A percentile compares a stretch with the other conserved stretches of the same genome.
Evolutionary conservation across 2,888 invertebrate species (phyloP).

Genomic region (Ochlodes sylvanus): DNA sequence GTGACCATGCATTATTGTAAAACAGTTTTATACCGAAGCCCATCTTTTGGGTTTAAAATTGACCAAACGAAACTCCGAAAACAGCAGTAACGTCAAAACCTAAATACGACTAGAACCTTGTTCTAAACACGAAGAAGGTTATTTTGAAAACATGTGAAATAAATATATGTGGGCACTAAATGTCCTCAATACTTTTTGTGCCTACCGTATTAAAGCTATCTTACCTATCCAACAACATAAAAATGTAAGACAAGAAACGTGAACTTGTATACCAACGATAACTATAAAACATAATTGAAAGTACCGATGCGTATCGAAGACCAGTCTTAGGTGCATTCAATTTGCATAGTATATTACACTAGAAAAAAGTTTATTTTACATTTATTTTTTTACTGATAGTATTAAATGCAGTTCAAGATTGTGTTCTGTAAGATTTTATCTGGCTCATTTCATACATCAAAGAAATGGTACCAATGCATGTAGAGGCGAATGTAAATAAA

Average conservation of each 20-base stretch:
- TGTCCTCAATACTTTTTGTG: too few species aligned
- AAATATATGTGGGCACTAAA: too few species aligned
- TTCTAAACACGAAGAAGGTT: too few species aligned
- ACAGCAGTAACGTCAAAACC: too few species aligned
- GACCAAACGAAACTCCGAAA: too few species aligned
- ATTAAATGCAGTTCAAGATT: background rate
- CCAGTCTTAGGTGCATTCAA: conserved; percentile 48
- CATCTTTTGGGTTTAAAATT: too few species aligned
- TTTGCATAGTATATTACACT: conserved; percentile 41
- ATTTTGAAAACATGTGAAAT: too few species aligned
- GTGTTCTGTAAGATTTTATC: background rate
- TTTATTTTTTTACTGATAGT: conserved; percentile 31
- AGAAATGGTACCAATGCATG: background rate
- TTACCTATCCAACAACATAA: conserved; percentile 18
- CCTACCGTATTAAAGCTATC: too few species aligned
- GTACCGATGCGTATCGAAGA: conserved; percentile 52
- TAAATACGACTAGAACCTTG: too few species aligned
- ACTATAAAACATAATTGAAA: conserved; percentile 51
- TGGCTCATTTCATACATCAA: background rate
- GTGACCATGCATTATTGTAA: too few species aligned
- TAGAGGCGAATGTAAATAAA: too few species aligned
- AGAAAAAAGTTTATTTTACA: background rate
- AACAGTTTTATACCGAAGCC: too few species aligned
- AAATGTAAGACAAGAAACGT: conserved; percentile 38
- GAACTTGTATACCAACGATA: conserved; percentile 40